Conservation (phyloP, 2,113 vertebrate species). For the Neogale vison region DNA sequence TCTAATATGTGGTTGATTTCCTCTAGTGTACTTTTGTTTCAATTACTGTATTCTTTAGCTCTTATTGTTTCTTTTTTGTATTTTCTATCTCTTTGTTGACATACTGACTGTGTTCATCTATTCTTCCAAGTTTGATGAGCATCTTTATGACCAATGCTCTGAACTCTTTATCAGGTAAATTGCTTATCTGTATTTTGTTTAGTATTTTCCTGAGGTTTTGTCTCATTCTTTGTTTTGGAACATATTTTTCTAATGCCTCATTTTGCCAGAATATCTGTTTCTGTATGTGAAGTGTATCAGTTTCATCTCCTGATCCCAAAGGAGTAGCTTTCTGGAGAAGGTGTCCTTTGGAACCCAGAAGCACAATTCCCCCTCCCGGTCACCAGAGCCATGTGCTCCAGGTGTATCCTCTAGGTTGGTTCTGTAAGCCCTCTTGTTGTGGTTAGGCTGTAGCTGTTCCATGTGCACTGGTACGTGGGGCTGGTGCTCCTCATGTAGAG, state of each 20-base stretch:
- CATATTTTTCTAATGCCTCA: neutral
- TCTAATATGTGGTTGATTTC: neutral
- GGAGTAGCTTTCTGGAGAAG: neutral
- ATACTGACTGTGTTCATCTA: neutral
- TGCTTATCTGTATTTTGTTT: neutral
- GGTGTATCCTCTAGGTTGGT: neutral
- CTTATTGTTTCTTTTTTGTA: neutral
- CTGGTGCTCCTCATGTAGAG: neutral
- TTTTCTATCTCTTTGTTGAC: neutral
- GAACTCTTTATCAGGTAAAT: neutral
- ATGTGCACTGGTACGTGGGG: neutral
- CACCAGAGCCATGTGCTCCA: neutral
- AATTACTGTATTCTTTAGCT: neutral
- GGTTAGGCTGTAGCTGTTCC: neutral
- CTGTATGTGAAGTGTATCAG: neutral
- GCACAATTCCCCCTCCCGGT: neutral
- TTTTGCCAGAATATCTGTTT: neutral
- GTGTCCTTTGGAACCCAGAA: neutral
- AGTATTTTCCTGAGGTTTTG: neutral
- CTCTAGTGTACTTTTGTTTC: neutral
- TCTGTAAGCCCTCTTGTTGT: neutral
- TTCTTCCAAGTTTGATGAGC: neutral
- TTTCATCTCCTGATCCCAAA: neutral
- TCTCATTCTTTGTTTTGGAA: neutral
- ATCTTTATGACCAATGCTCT: neutral